Conservation (phyloP, 2,113 vertebrate genomes). For the Aptenodytes forsteri region DNA sequence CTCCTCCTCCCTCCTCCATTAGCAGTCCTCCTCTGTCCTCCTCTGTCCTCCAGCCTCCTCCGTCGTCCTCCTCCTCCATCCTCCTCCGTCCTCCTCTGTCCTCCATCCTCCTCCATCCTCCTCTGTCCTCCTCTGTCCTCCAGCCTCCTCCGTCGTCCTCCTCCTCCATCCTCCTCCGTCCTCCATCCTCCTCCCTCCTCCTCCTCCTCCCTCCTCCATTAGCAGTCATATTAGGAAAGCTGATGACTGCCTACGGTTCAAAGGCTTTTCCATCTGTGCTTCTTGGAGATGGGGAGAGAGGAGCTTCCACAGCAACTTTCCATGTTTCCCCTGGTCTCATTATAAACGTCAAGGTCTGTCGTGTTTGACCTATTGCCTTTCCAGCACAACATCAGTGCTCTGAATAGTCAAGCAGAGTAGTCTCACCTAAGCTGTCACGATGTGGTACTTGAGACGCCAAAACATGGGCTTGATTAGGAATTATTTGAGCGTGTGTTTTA, state of each 20-base stretch:
- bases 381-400: accelerated
- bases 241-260: neutral
- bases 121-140: too few species aligned
- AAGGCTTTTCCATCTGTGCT: neutral
- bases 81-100: too few species aligned
- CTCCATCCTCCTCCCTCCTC: too few species aligned
- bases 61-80: too few species aligned
- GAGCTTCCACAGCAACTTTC: neutral
- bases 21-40: too few species aligned
- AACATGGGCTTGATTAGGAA: neutral
- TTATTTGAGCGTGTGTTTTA: neutral
- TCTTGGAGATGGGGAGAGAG: neutral
- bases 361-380: neutral
- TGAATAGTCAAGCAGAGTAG: neutral
- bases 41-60: too few species aligned
- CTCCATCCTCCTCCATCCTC: too few species aligned
- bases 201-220: neutral
- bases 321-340: neutral
- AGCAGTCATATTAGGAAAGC: neutral
- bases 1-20: too few species aligned
- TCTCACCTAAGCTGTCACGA: neutral
- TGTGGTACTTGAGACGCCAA: neutral
- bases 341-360: accelerated
- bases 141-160: too few species aligned
- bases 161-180: too few species aligned